Percentiles rank a stretch among this genome's conserved stretches.
phyloP scores from a whole-genome alignment of 2,113 vertebrate genomes.

The Eurypyga helias region DNA sequence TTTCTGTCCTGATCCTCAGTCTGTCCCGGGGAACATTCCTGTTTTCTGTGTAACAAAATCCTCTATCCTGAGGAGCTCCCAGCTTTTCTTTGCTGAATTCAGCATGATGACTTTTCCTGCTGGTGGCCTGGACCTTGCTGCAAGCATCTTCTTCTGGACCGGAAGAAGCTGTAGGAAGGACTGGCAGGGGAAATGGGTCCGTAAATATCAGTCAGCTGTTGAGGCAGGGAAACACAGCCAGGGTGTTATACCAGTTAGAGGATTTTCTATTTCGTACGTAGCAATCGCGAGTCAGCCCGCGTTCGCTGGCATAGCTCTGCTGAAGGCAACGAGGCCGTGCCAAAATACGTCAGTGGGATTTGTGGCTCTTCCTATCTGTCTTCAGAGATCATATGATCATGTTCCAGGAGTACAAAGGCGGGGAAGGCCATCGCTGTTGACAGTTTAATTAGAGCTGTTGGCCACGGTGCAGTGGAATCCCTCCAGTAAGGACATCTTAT shows the following conservation, averaged over 20 bases:
- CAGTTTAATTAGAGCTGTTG: neutral
- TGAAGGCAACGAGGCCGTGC: neutral
- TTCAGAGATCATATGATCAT: neutral
- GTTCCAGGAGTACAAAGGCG: neutral
- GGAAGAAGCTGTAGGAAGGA: neutral
- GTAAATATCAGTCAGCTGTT: neutral
- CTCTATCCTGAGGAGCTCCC: rapidly evolving
- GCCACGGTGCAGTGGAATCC: neutral
- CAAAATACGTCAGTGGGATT: neutral
- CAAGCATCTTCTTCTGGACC: neutral
- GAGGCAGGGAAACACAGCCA: neutral
- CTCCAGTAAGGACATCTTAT: neutral
- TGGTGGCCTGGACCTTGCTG: neutral
- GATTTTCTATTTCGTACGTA: neutral
- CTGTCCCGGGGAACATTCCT: neutral
- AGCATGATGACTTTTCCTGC: neutral
- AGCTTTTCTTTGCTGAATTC: neutral
- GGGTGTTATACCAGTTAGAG: rapidly evolving
- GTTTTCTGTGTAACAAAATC: neutral
- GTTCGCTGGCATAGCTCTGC: neutral
- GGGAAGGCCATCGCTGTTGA: neutral
- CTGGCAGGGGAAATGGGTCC: neutral
- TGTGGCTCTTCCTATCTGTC: neutral
- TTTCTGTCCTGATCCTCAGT: rapidly evolving
- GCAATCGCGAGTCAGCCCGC: neutral